A percentile compares a stretch with the other conserved stretches of the same genome.
Conservation (phyloP, 1,140 invertebrate genomes). For the Eumaeus atala region DNA sequence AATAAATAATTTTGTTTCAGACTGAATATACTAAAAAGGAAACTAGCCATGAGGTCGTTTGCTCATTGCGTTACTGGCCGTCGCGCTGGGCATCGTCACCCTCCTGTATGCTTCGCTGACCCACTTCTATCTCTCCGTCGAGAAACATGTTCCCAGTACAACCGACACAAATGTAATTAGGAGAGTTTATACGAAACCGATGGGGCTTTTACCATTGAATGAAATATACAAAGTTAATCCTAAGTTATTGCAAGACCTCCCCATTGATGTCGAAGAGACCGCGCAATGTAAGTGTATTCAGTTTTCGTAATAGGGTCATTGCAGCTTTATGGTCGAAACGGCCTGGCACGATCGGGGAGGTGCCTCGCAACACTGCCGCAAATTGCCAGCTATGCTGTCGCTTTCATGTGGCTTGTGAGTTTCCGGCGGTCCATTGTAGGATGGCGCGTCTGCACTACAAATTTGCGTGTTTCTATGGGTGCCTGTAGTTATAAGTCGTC, state of each 20-base stretch:
- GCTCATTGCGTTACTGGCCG: background rate
- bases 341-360: too few species aligned
- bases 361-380: too few species aligned
- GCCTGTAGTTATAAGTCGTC: too few species aligned
- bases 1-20: constrained; percentile 31
- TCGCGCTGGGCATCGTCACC: background rate
- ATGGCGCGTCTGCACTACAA: too few species aligned
- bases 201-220: constrained; percentile 38
- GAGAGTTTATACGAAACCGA: constrained; percentile 19
- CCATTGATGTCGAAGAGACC: constrained; percentile 20
- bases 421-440: too few species aligned
- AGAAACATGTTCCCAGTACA: background rate
- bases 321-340: too few species aligned
- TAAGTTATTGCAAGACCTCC: constrained; percentile 25
- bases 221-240: constrained; percentile 36
- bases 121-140: background rate
- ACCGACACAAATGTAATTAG: background rate
- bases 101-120: background rate
- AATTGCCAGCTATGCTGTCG: too few species aligned
- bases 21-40: constrained; percentile 33
- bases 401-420: too few species aligned
- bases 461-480: too few species aligned
- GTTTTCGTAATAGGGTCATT: too few species aligned
- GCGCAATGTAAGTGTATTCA: background rate
- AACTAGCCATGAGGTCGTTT: constrained; percentile 34